These are phyloP conservation scores for Silurus glanis DNA, from an alignment of 2,113 vertebrate genomes.

Conservation along the genomic window DNA sequence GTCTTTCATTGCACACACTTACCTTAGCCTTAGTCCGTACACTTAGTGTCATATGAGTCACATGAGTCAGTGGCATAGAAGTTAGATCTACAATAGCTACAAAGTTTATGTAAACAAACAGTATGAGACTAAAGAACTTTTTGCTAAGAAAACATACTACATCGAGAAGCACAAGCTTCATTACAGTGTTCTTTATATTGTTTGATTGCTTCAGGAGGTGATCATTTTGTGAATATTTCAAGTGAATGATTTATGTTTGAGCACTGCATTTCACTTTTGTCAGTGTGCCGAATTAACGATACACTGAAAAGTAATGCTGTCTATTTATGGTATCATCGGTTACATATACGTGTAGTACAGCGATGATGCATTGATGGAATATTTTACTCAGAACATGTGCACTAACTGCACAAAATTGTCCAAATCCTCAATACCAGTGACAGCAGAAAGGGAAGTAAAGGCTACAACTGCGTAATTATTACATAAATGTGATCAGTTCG, in stretches of 20 bases:
- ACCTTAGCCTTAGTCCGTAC: not conserved
- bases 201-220: not conserved
- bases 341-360: no score
- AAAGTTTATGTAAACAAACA: not conserved
- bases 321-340: not conserved
- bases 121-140: not conserved
- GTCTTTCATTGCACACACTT: not conserved
- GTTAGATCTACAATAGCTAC: no score
- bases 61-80: not conserved
- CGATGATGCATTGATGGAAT: not conserved
- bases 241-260: not conserved
- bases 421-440: not conserved
- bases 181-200: not conserved
- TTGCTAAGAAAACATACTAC: not conserved
- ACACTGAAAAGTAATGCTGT: not conserved
- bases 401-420: not conserved
- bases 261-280: not conserved
- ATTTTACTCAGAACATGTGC: not conserved
- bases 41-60: not conserved
- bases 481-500: not conserved
- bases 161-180: no score
- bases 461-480: not conserved
- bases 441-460: not conserved
- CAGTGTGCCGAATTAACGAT: not conserved
- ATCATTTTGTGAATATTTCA: not conserved